These are phyloP conservation scores for Suncus etruscus DNA, from an alignment of 2,113 vertebrate genomes.

Conservation along the genomic window DNA sequence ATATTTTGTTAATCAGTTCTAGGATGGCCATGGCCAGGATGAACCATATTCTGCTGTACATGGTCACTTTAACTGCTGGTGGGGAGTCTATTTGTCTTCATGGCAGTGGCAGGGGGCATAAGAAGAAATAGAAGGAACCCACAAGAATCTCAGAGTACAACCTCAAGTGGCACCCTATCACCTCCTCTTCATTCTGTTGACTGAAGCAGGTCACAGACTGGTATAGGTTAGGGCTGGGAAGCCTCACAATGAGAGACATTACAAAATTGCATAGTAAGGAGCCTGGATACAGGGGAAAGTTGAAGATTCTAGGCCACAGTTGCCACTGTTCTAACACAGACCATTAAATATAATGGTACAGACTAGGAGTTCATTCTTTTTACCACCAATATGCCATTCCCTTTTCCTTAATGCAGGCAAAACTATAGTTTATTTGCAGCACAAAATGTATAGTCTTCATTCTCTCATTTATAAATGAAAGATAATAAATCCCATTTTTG, in stretches of 20 bases:
- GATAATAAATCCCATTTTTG: background rate
- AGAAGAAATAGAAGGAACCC: background rate
- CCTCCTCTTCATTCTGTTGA: background rate
- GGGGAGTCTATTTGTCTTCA: background rate
- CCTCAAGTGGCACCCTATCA: too few relatives aligned
- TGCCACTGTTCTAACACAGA: background rate
- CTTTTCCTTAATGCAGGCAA: background rate
- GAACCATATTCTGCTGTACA: background rate
- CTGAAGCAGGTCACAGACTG: background rate
- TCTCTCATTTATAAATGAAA: background rate
- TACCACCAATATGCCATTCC: background rate
- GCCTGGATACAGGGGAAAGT: background rate
- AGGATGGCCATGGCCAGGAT: background rate
- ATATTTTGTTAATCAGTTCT: background rate
- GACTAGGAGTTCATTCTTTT: background rate
- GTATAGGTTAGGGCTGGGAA: too few relatives aligned
- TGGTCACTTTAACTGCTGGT: background rate
- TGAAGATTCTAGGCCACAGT: background rate
- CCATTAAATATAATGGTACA: background rate
- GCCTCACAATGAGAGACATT: background rate
- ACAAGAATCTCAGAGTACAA: background rate
- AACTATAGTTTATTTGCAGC: background rate
- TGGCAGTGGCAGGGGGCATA: background rate
- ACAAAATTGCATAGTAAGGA: background rate
- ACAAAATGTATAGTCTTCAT: slow-evolving; percentile 2